Conservation (phyloP, 2,797 vertebrate genomes). For the Danio tinwini region DNA sequence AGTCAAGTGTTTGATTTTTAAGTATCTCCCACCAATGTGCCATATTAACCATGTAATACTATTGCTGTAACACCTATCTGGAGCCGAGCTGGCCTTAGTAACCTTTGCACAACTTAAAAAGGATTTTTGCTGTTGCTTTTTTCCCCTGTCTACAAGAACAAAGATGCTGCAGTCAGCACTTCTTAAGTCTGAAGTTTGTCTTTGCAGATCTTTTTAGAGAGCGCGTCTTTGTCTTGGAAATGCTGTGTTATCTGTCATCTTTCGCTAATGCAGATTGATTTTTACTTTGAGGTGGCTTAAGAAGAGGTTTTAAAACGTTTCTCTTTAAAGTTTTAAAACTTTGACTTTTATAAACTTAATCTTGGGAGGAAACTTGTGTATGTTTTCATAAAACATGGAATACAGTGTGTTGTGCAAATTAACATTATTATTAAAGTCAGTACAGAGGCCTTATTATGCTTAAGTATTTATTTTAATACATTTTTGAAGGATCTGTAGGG, state of each 20-base stretch:
- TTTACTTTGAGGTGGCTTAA: neutral
- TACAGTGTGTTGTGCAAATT: too few species aligned
- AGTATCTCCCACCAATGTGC: neutral
- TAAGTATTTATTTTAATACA: too few species aligned
- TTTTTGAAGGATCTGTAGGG: too few species aligned
- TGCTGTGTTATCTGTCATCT: conserved; percentile 22
- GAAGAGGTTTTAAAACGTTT: neutral
- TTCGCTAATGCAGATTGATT: neutral
- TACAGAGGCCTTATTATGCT: too few species aligned
- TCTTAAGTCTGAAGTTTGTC: conserved; percentile 18
- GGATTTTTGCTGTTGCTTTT: neutral
- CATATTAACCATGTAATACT: neutral
- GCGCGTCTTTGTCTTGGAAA: neutral
- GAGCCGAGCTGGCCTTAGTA: neutral
- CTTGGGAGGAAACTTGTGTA: neutral
- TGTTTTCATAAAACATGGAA: neutral
- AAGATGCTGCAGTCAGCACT: neutral
- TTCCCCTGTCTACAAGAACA: neutral
- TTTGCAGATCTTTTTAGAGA: neutral
- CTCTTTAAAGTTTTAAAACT: neutral
- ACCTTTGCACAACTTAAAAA: neutral
- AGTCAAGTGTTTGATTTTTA: conserved; percentile 8
- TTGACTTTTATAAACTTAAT: neutral
- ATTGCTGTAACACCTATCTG: neutral
- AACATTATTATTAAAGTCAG: too few species aligned